Evolutionary conservation across 2,797 vertebrate genomes (phyloP), one percentile per base, ranked within the genome.

Genomic region (Margarornis squamiger): DNA sequence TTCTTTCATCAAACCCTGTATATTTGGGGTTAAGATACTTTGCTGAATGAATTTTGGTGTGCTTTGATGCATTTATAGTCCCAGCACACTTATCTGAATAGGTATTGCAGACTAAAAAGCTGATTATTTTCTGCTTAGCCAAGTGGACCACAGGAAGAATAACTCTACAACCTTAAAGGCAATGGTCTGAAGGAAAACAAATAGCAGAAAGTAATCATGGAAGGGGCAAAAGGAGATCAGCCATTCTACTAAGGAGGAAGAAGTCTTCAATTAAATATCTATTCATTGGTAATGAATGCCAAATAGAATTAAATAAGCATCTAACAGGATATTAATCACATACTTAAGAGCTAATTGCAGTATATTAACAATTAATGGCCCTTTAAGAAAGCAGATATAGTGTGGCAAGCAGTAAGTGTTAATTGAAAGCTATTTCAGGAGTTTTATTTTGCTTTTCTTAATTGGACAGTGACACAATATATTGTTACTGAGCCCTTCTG

Each of bases 291-390:
- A 97, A 96, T 96, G 92, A 96, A 95, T 96, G 81, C 88, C 96
- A 96, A 96, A 97, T 94, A 97, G 84, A 77, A 96, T 95, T 96
- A 97, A 97, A 97, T 97, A 97, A 96, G 76, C 59, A 96, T 81
- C 96, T 96, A 97, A 88, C 90, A 96, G 82, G 97, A 97, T 97
- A 97, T 97, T 97, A 97, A 95, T 97, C 88, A 96, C 91, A 95
- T 88, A 94, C 90, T 97, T 97, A 96, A 88, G 59, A 62, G 85
- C 92, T 97, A 97, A 97, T 96, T 96, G 90, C 66, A 83, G 61
- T 91, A 93, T 96, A 96, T 97, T 96, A 97, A 96, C 94, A 96
- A 97, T 95, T 97, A 96, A 97, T 97, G 66, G 46, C 21, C 90
- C 83, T 90, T 90, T 97, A 95, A 97, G 85, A 95, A 96, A 90